A percentile compares a stretch with the other conserved stretches of the same genome.
These are phyloP conservation scores for Ostrea edulis DNA, from an alignment of 1,140 invertebrate species.

Conservation along the genomic window DNA sequence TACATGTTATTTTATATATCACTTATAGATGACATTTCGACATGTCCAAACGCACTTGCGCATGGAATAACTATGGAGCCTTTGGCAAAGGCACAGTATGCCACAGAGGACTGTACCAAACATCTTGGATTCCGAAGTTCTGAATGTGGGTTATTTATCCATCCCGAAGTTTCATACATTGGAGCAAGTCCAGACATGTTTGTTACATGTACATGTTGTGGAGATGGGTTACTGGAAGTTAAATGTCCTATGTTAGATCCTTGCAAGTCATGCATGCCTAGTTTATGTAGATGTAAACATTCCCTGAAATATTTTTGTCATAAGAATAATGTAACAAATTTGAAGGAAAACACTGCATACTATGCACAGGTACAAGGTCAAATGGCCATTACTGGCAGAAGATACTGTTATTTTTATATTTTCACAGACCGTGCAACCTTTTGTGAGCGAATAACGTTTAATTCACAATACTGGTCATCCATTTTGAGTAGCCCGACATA, in stretches of 20 bases:
- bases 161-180: conserved; percentile 14
- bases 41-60: background rate
- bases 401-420: conserved; percentile 15
- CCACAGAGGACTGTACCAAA: background rate
- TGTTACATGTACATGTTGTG: conserved; percentile 44
- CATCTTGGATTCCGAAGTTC: background rate
- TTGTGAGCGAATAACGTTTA: background rate
- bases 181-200: conserved; percentile 41
- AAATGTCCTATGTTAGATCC: conserved; percentile 30
- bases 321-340: background rate
- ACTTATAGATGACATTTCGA: too few species aligned
- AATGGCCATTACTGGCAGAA: background rate
- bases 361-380: conserved; percentile 11
- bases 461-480: background rate
- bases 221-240: conserved; percentile 42
- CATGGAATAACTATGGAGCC: background rate
- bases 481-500: background rate
- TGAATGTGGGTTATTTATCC: conserved; percentile 42
- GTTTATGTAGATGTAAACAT: background rate
- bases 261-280: conserved; percentile 13
- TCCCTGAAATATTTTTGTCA: background rate
- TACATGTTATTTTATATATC: too few species aligned
- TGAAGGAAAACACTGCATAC: conserved; percentile 37
- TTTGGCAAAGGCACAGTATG: background rate
- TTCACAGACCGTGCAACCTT: background rate